Evolutionary conservation across 2,113 vertebrate species (phyloP).

Genomic region (Dicaeum eximium): DNA sequence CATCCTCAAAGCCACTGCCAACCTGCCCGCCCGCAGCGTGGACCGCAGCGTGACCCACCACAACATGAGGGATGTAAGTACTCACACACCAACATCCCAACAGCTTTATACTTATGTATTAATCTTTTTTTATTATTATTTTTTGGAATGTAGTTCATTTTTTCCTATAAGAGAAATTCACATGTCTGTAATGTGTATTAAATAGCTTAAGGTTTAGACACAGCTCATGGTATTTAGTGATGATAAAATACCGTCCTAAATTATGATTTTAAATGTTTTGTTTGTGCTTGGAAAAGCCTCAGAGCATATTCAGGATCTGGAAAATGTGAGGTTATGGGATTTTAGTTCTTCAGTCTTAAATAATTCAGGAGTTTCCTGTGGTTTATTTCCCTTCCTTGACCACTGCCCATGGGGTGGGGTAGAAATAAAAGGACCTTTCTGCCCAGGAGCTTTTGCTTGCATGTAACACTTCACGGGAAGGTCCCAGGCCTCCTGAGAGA

Average conservation of each 20-base stretch:
- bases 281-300: background rate
- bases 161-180: background rate
- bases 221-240: background rate
- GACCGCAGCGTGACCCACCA: slow-evolving; percentile 88
- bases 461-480: background rate
- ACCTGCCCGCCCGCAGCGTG: slow-evolving; percentile 77
- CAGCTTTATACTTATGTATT: fast-evolving
- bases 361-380: background rate
- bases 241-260: fast-evolving
- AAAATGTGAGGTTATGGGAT: fast-evolving
- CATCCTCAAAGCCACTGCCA: slow-evolving; percentile 88
- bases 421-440: background rate
- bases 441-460: background rate
- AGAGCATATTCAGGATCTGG: background rate
- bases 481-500: background rate
- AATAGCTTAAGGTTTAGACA: background rate
- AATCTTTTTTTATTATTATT: fast-evolving
- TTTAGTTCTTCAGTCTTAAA: background rate
- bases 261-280: background rate
- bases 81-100: fast-evolving
- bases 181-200: background rate
- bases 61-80: slow-evolving; percentile 91
- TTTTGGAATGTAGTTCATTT: background rate
- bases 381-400: background rate
- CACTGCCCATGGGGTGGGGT: background rate